Evolutionary conservation across 1,140 invertebrate genomes (phyloP).

Genomic region (roundworm (Caenorhabditis elegans)): DNA sequence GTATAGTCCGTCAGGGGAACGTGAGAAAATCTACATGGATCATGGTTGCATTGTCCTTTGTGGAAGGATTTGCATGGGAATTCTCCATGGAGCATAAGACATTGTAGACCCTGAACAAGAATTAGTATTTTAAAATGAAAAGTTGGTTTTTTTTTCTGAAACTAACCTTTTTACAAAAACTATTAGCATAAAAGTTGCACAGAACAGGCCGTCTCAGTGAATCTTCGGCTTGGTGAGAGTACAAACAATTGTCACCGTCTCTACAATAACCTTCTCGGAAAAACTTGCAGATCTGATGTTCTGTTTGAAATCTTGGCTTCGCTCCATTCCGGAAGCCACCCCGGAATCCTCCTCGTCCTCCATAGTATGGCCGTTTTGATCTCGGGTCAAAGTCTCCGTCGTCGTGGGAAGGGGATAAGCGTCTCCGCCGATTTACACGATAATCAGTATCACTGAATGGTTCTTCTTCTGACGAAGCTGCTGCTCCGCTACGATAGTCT

Average conservation of each 20-base stretch:
- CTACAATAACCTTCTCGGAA: conserved; percentile 66
- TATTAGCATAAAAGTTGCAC: conserved; percentile 61
- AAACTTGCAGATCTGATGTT: conserved; percentile 64
- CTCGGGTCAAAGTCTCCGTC: background rate
- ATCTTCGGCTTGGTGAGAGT: conserved; percentile 61
- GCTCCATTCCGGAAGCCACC: conserved; percentile 41
- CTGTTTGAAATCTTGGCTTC: conserved; percentile 39
- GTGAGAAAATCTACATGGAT: conserved; percentile 62
- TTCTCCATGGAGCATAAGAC: conserved; percentile 64
- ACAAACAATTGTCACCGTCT: conserved; percentile 61
- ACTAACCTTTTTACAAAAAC: conserved; percentile 58
- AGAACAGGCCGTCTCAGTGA: conserved; percentile 57
- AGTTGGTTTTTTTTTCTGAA: background rate
- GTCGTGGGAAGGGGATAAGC: background rate
- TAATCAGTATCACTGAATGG: background rate
- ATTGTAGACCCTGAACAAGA: conserved; percentile 45
- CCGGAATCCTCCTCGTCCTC: background rate
- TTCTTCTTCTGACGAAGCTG: background rate
- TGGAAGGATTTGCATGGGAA: conserved; percentile 62
- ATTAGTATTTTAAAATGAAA: background rate
- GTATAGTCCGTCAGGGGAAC: conserved; percentile 60
- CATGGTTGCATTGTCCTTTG: conserved; percentile 60
- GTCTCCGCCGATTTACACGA: background rate
- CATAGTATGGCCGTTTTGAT: background rate
- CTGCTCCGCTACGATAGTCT: background rate